phyloP scores from a whole-genome alignment of 2,113 vertebrate genomes.

The Lepus europaeus region DNA sequence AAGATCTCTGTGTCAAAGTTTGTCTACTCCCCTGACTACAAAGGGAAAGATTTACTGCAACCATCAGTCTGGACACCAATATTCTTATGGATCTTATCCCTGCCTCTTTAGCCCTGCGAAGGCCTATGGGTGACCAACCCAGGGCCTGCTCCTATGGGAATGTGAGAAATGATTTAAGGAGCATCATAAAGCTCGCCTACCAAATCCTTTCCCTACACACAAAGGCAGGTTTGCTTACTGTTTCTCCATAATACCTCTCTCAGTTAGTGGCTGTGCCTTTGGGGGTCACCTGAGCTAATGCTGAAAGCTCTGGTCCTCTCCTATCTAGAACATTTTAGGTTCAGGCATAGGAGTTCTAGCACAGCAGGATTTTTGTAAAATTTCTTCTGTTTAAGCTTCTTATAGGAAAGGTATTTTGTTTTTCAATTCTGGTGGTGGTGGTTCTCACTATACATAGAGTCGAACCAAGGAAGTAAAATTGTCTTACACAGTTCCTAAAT shows the following conservation, averaged over 20 bases:
- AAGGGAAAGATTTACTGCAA: background rate
- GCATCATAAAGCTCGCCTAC: background rate
- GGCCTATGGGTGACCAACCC: background rate
- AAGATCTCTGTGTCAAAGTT: background rate
- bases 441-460: constrained; percentile 46
- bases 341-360: background rate
- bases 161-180: background rate
- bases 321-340: background rate
- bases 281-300: background rate
- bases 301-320: background rate
- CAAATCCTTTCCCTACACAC: background rate
- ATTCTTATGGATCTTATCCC: background rate
- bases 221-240: background rate
- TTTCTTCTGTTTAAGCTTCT: background rate
- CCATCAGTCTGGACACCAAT: background rate
- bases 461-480: background rate
- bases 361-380: constrained; percentile 14
- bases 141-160: background rate
- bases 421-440: constrained; percentile 17
- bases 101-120: background rate
- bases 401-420: constrained; percentile 5
- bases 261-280: background rate
- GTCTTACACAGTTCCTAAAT: background rate
- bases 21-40: background rate
- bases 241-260: background rate